Evolutionary conservation across 2,797 vertebrate genomes (phyloP).

Genomic region (Setipinna tenuifilis): DNA sequence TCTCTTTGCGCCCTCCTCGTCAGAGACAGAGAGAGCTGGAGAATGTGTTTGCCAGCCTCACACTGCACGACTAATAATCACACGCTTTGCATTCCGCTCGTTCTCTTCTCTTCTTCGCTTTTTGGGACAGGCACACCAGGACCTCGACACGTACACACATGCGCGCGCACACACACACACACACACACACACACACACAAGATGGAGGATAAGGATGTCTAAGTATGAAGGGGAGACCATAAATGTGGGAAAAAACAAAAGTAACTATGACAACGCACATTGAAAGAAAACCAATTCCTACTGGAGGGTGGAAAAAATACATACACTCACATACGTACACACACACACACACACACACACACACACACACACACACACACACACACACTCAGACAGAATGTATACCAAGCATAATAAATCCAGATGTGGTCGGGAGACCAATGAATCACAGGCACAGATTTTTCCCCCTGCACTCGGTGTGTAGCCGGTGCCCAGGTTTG

Average conservation of each 20-base stretch:
- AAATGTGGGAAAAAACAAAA: neutral
- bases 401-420: constrained; percentile 16
- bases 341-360: constrained; percentile 35
- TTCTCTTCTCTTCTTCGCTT: neutral
- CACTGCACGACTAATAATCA: neutral
- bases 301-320: neutral
- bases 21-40: constrained; percentile 12
- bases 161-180: too few species aligned
- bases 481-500: constrained; percentile 1
- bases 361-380: constrained; percentile 38
- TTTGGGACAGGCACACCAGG: neutral
- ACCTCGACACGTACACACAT: neutral
- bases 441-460: constrained; percentile 7
- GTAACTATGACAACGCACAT: constrained; percentile 2
- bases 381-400: constrained; percentile 23
- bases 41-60: neutral
- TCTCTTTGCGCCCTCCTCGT: neutral
- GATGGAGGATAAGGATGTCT: neutral
- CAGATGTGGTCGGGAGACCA: constrained; percentile 7
- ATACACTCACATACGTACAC: constrained; percentile 37
- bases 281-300: neutral
- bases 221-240: neutral
- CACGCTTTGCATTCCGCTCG: neutral
- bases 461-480: neutral
- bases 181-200: neutral